These are phyloP conservation scores for Ariolimax columbianus DNA, from an alignment of 2,888 invertebrate species.

Conservation along the genomic window DNA sequence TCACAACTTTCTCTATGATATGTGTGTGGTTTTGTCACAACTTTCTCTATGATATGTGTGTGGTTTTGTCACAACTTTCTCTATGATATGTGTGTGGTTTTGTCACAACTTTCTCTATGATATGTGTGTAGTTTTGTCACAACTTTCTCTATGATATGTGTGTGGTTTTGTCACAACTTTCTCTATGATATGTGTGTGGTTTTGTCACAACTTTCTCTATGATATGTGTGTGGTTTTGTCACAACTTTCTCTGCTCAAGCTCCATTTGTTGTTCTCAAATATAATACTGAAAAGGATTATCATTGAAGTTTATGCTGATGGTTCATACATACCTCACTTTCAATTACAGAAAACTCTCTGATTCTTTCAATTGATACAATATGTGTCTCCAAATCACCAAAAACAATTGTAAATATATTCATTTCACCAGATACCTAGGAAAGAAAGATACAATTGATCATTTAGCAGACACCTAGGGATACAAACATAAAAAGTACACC, in stretches of 20 bases:
- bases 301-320: not conserved
- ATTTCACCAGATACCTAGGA: constrained; percentile 30
- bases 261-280: not conserved
- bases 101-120: no score
- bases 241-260: not conserved
- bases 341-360: constrained; percentile 90
- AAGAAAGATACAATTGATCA: not conserved
- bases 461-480: not conserved
- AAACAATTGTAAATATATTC: constrained; percentile 36
- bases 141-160: no score
- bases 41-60: no score
- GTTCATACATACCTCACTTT: constrained; percentile 76
- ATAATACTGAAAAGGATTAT: not conserved
- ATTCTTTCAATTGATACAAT: constrained; percentile 97
- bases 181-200: no score
- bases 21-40: no score
- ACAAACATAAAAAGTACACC: no score
- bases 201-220: no score
- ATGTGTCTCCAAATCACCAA: constrained; percentile 93
- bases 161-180: no score
- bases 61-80: no score
- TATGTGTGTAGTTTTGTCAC: no score
- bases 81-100: no score
- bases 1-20: no score
- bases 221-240: not conserved